Evolutionary conservation across 2,113 vertebrate genomes (phyloP).

Genomic region (Ammodytes dubius): DNA sequence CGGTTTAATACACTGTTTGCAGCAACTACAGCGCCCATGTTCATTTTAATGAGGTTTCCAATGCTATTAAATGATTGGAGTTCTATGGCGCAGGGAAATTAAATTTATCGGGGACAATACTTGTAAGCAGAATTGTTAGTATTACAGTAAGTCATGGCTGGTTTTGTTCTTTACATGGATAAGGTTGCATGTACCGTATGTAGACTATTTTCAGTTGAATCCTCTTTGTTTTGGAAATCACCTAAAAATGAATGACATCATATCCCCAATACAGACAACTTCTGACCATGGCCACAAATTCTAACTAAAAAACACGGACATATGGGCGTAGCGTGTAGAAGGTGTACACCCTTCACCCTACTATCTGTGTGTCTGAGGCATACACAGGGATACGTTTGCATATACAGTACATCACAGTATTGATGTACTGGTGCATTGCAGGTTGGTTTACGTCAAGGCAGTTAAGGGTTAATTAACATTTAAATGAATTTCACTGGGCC

Average conservation of each 20-base stretch:
- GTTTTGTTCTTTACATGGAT: background rate
- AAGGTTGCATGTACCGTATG: background rate
- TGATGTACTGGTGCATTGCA: slow-evolving; percentile 28
- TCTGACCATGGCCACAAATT: background rate
- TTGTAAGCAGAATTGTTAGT: background rate
- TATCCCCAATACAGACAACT: background rate
- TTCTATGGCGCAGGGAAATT: background rate
- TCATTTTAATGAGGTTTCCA: background rate
- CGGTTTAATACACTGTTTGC: background rate
- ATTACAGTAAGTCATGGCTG: background rate
- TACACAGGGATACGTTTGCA: background rate
- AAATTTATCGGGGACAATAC: background rate
- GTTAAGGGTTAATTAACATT: slow-evolving; percentile 40
- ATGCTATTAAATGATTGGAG: background rate
- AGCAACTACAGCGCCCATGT: background rate
- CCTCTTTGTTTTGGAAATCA: too few relatives aligned
- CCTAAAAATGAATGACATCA: background rate
- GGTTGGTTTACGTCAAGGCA: slow-evolving; percentile 28
- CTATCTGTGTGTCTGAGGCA: background rate
- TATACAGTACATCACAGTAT: slow-evolving; percentile 1
- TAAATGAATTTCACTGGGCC: slow-evolving; percentile 32
- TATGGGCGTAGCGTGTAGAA: background rate
- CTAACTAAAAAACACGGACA: background rate
- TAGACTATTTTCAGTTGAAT: background rate
- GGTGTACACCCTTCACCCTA: background rate